Base-by-base conservation (phyloP, 2,113 vertebrate species). In the Pseudorectes ferrugineus region DNA sequence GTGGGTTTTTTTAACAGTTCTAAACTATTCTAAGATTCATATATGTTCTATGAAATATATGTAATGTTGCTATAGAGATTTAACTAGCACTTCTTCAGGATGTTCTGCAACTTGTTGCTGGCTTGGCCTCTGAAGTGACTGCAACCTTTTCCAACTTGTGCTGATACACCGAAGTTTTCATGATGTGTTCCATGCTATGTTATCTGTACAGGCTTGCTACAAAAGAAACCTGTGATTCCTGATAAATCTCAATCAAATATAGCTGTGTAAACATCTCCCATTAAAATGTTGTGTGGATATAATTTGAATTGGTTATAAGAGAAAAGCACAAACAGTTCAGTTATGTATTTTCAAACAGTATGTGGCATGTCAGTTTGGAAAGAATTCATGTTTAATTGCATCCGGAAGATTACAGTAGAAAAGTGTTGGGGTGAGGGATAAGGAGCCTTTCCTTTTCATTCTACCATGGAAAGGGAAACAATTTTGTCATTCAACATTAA, bases 141-240 rank as follows among this genome's bases (percentile, higher is more conserved):
- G 36, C 85, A 88, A 55, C 43, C 52, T 81, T 85, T 77, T 40
- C 67, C 74, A 71, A 71, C 42, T 55, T 55, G 43, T 40, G 59
- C 43, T 45, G 35, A 85, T 42, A 77, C 17, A 75, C 65, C 12
- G 2, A 68, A 62, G 21, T 51, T 82, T 55, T 76, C 65, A n/a
- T 24, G 12, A 14, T 6, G 14, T 10, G 10, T 83, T 80, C 36
- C 85, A 77, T 17, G 43, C 51, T 54, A 55, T 23, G 15, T 87
- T 78, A 89, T 15, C 68, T 45, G 11, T 42, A 66, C 26, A 91
- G 70, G 65, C 63, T 88, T 88, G 36, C 63, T 66, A 51, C 35
- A 45, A 85, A 94, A 97, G 83, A 96, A 97, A 93, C 13, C 74
- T 81, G 77, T 70, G 61, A 82, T 83, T 96, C 90, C 89, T 67